These are phyloP conservation scores for Carposina sasakii DNA, from an alignment of 1,140 invertebrate genomes.

Conservation along the genomic window DNA sequence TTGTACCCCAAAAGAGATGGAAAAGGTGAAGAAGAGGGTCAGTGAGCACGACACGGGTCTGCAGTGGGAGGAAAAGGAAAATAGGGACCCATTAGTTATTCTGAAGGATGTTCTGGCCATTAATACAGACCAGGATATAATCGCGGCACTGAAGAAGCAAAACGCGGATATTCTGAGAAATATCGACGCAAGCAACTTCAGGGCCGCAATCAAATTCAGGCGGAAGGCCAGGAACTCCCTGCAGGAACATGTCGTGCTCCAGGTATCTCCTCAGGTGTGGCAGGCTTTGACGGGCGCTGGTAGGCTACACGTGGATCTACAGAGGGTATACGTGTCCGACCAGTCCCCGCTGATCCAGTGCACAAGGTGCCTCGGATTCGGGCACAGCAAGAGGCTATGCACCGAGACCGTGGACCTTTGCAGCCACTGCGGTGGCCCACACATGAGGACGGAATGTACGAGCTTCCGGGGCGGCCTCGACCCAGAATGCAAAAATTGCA, in stretches of 20 bases:
- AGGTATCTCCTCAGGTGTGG: not conserved
- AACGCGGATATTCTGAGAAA: not conserved
- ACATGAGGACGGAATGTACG: not conserved
- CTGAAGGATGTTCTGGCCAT: not conserved
- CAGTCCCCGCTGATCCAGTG: too few species aligned
- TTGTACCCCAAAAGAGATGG: too few species aligned
- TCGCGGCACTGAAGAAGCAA: not conserved
- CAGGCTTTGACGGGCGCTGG: not conserved
- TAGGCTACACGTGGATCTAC: not conserved
- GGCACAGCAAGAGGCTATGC: not conserved
- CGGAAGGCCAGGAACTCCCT: not conserved
- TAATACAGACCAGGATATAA: not conserved
- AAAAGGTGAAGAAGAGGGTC: too few species aligned
- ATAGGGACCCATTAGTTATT: slow-evolving; percentile 16
- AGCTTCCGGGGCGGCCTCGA: not conserved
- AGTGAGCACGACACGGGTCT: too few species aligned
- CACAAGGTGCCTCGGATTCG: not conserved
- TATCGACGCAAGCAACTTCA: not conserved
- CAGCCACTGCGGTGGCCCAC: not conserved
- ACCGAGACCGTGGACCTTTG: not conserved
- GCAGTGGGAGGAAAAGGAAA: too few species aligned
- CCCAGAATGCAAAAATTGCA: not conserved
- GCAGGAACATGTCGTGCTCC: not conserved
- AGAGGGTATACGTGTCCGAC: too few species aligned
- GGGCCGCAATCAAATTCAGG: not conserved